Evolutionary conservation across 2,888 invertebrate genomes (phyloP).

Genomic region (Glyphotaelius pellucidus): DNA sequence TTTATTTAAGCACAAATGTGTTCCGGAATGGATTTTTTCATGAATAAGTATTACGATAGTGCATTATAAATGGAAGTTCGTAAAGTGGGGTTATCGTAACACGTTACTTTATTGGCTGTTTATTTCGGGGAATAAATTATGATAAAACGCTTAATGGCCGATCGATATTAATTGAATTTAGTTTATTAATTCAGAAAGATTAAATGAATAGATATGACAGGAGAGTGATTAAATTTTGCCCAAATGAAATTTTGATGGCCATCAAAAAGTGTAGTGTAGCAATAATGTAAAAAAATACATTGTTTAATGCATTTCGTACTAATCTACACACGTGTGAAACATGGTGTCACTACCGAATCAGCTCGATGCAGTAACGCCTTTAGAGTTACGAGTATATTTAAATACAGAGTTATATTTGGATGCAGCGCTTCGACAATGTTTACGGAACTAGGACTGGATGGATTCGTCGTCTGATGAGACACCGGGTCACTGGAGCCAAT

Average conservation of each 20-base stretch:
- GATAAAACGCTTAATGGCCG: not conserved
- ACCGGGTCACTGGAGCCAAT: no score
- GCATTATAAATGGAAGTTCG: slow-evolving; percentile 1
- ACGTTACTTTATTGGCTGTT: not conserved
- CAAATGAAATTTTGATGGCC: not conserved
- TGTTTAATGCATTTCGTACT: no score
- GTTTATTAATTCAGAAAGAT: not conserved
- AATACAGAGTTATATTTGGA: no score
- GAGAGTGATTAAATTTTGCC: not conserved
- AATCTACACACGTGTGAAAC: no score
- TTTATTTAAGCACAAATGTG: not conserved
- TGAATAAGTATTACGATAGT: not conserved
- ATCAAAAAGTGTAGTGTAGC: no score
- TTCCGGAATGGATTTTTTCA: not conserved
- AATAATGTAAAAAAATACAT: no score
- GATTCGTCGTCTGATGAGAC: no score
- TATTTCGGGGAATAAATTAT: not conserved
- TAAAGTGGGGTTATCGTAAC: not conserved
- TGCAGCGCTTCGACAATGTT: no score
- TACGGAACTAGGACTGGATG: no score
- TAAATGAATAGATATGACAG: not conserved
- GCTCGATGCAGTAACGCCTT: no score
- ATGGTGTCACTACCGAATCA: no score
- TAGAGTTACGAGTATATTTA: no score
- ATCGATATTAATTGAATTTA: not conserved